These are phyloP conservation scores for Teleogryllus oceanicus DNA, from an alignment of 2,888 invertebrate genomes.

Conservation along the genomic window DNA sequence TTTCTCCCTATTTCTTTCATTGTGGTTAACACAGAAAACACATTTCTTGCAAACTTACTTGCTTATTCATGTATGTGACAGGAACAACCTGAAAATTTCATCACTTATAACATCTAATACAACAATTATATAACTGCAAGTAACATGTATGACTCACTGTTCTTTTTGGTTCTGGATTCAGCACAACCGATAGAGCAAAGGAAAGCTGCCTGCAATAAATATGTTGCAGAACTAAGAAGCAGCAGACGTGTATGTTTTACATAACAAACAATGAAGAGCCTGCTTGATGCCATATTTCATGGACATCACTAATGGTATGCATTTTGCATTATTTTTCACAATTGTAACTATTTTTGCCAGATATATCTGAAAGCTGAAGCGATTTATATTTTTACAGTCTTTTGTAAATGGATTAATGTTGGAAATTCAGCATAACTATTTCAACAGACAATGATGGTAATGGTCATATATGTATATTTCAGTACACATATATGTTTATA, in stretches of 20 bases:
- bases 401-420: background rate
- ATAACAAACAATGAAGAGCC: conserved; percentile 3
- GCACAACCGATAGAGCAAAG: conserved; percentile 31
- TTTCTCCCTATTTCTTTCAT: background rate
- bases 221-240: conserved; percentile 28
- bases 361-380: conserved; percentile 2
- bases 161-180: conserved; percentile 20
- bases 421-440: conserved; percentile 3
- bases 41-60: background rate
- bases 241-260: conserved; percentile 22
- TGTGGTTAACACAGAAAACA: conserved; percentile 6
- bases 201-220: conserved; percentile 19
- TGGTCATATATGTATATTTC: background rate
- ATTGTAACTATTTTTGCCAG: background rate
- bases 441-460: conserved; percentile 3
- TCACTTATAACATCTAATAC: conserved; percentile 30
- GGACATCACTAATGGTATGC: conserved; percentile 10
- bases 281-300: background rate
- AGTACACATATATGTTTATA: background rate
- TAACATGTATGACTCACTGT: conserved; percentile 26
- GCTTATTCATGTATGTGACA: conserved; percentile 1
- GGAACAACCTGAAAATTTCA: conserved; percentile 19
- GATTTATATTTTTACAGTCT: conserved; percentile 3
- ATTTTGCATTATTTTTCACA: background rate
- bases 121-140: conserved; percentile 31